A percentile compares a stretch with the other conserved stretches of the same genome.
phyloP scores from a whole-genome alignment of 2,888 invertebrate species.

The Amorpha juglandis region DNA sequence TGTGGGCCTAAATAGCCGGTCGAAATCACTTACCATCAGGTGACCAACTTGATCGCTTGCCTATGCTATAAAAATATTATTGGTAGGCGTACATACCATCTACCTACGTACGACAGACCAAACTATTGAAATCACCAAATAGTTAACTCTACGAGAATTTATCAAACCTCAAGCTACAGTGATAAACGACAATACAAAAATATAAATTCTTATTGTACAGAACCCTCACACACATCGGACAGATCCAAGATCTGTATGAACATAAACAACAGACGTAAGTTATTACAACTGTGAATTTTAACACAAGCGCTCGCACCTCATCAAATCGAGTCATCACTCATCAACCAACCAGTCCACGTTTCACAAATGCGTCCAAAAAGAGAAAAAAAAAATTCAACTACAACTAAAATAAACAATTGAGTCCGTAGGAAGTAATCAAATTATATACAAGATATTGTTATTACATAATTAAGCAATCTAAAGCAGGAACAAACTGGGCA shows the following conservation, averaged over 20 bases:
- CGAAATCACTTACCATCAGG: too few species aligned
- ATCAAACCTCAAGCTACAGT: background rate
- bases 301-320: background rate
- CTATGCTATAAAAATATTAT: background rate
- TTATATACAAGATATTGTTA: constrained; percentile 7
- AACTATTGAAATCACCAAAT: background rate
- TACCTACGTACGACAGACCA: background rate
- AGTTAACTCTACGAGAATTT: constrained; percentile 7
- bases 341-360: constrained; percentile 17
- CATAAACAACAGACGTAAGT: constrained; percentile 2
- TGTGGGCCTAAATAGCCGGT: too few species aligned
- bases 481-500: background rate
- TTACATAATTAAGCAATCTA: background rate
- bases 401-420: constrained; percentile 22
- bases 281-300: constrained; percentile 18
- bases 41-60: too few species aligned
- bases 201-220: background rate
- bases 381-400: constrained; percentile 2
- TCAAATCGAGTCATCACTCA: background rate
- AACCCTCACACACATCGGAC: background rate
- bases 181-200: constrained; percentile 16
- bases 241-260: background rate
- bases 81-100: background rate
- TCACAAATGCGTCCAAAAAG: constrained; percentile 22
- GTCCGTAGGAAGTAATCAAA: constrained; percentile 15